Base-by-base conservation (phyloP, 2,888 invertebrate genomes). In the Melinaea menophilus region DNA sequence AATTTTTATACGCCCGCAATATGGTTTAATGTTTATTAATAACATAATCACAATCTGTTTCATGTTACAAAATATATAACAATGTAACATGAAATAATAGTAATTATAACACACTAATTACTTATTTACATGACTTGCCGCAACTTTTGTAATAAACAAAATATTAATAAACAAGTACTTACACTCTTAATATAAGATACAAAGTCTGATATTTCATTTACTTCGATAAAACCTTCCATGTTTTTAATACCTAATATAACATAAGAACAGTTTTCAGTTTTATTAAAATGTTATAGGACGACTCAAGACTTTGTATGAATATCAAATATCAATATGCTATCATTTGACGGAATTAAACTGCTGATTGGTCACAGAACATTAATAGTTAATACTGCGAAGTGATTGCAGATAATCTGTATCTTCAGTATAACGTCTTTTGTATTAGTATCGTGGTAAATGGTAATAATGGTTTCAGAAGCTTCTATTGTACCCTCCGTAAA, bases 131-230 rank as follows among this genome's bases (percentile, higher is more conserved):
- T 51, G 31, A 63, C 59, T 61, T 61, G 67, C 67, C 65, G 68
- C 65, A 68, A 60, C 63, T 62, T 58, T 51, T 61, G 57, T 57
- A 58, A 58, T 61, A 59, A 59, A 65, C 37, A 59, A 48, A 41
- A 41, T 41, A 41, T 41, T 5, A 41, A 41, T 41, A 41, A 41
- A 58, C 61, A 48, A 58, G 45, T 65, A 94, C 95, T 94, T 91
- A 96, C 96, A 84, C 94, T 95, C 78, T 94, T 92, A 62, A 96
- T 84, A 84, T 95, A 96, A n/a, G 95, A 92, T 86, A 95, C 92
- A 79, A 95, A 93, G 75, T 95, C 95, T 66, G 94, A 94, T 75
- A 96, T 94, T 88, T 95, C 94, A 81, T 94, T 94, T 31, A 93
- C 92, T 89, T 94, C 93, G 62, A 94, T 92, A 78, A 94, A 92